Evolutionary conservation across 2,888 invertebrate species (phyloP), one percentile per base, ranked within the genome.

Genomic region (Dicycla oo): DNA sequence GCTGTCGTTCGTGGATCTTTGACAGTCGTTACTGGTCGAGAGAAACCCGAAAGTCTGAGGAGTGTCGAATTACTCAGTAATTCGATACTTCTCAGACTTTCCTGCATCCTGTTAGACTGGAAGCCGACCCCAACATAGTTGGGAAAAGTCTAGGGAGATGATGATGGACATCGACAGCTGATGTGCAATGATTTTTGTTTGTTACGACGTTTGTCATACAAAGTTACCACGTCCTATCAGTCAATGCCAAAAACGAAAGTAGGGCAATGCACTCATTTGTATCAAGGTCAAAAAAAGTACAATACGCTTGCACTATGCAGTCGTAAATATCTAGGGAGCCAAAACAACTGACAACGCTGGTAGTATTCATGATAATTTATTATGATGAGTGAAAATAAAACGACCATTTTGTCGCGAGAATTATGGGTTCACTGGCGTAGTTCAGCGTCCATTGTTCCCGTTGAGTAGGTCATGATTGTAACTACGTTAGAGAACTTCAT

Each of bases 201-300:
- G 0, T 67, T 2, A n/a, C n/a, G n/a, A n/a, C n/a, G n/a, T n/a
- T n/a, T n/a, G n/a, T n/a, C n/a, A n/a, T n/a, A n/a, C n/a, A n/a
- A n/a, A n/a, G n/a, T n/a, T 34, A 34, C 4, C 34, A 34, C 34
- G 34, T 34, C 34, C 43, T 26, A 15, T 43, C n/a, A 38, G 13
- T 43, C 43, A 45, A 45, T 61, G 62, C n/a, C 61, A 73, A 73
- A 26, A 18, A 26, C 6, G 0, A 43, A 26, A 18, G 2, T 13
- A 34, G 70, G 40, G 57, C 57, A 56, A 34, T 26, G 70, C 30
- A 40, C 75, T 47, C 54, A 43, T 62, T 18, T 10, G 15, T 11
- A 51, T 23, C 61, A 75, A 75, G 61, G 69, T 69, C 78, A 77
- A 70, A 69, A 62, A 53, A 6, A 4, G 4, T 6, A 63, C 38